Base-by-base conservation (phyloP, 2,888 invertebrate species). In the Bombylius major region DNA sequence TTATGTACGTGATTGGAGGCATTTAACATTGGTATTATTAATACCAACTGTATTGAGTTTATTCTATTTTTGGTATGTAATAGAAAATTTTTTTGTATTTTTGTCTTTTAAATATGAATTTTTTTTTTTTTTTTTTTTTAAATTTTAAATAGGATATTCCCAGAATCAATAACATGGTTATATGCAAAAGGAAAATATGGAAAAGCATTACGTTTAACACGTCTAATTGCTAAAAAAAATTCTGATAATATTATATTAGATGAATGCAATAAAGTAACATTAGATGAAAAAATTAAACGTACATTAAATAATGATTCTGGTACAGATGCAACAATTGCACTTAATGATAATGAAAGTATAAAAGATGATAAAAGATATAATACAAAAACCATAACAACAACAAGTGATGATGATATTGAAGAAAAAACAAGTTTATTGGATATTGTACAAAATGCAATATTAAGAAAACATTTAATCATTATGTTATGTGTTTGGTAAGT, bases 1-100 rank as follows among this genome's bases (percentile, higher is more conserved):
- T 60, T 65, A 71, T 13, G 67, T 79, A 47, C 71, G 75, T 11
- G 72, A 77, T 63, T 80, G 79, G 79, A 69, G 76, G 47, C 69
- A 75, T 54, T 69, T 79, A 11, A 78, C 79, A 61, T 65, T 79
- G 51, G 76, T 76, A 3, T 66, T 78, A 50, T 71, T 75, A 14
- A 68, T 77, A 42, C 78, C 79, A 0, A 75, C 76, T 39, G 63
- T 76, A 0, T 59, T 75, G 9, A 75, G 77, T 5, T 62, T 78
- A 7, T 65, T 72, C 13, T 75, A 73, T 50, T 67, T 70, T 52
- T 73, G 74, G 74, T 73, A 65, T 62, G 58, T 50, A 23, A 13
- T 45, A n/a, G 42, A 34, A 39, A 14, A 48, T 14, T 49, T 12
- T 51, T 11, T 48, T 23, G 12, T 23, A 31, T 36, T 7, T 36